Evolutionary conservation across 2,888 invertebrate species (phyloP), one percentile per base, ranked within the genome.

Genomic region (Mechanitis mazaeus): DNA sequence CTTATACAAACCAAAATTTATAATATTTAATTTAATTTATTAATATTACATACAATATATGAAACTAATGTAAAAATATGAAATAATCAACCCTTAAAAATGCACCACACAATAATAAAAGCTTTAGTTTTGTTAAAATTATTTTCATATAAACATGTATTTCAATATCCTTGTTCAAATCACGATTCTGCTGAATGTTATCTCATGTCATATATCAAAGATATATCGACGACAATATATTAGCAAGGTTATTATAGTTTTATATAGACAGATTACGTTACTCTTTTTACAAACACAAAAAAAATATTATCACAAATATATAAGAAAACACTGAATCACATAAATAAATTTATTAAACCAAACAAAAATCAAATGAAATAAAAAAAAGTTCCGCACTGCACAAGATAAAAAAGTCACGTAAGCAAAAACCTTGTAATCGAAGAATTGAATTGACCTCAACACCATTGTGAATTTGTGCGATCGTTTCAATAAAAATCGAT

Each of bases 111-210:
- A 47, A 20, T 7, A 47, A 28, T 47, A 47, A 47, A 20, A 47
- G 20, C 47, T 28, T n/a, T 20, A 6, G 28, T 11, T 50, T n/a
- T 50, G 4, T 7, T 50, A 5, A 31, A 28, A 50, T 31, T 1
- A 50, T 31, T 50, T 31, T 50, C 50, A 31, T 50, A n/a, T 20
- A 20, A 20, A 20, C 20, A 20, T 20, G 6, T 28, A 47, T 47
- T 47, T 45, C 57, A 58, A 61, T 45, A 60, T 45, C 83, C 84
- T 85, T 83, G 80, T 71, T 67, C 64, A 70, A 68, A 75, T 79
- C 84, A 84, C 81, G 84, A 75, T 80, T 80, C 81, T 74, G 78
- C 78, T 82, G 80, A 84, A 78, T 70, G 71, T 71, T 75, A 75
- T 76, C 74, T 76, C 82, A 83, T 78, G 53, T 59, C 57, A 58